Evolutionary conservation across 2,113 vertebrate species (phyloP).

Genomic region (Hyperopisus bebe): DNA sequence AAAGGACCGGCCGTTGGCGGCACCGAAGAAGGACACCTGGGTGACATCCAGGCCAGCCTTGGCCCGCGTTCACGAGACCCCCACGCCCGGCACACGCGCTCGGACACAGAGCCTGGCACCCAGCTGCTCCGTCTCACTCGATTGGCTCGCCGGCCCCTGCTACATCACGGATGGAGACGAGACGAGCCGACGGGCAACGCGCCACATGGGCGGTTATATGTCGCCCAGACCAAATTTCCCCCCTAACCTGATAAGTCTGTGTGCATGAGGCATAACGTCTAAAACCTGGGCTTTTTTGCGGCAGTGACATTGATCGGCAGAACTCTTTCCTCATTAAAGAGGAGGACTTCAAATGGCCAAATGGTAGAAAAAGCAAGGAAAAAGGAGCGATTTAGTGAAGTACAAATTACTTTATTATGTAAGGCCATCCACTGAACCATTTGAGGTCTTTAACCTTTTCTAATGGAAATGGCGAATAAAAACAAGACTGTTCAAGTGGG

Average conservation of each 20-base stretch:
- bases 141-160: not conserved
- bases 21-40: not conserved
- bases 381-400: not conserved
- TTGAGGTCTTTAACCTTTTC: not conserved
- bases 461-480: not conserved
- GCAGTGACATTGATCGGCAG: not conserved
- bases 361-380: not conserved
- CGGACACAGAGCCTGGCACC: not conserved
- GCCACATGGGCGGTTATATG: not conserved
- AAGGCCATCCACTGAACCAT: not conserved
- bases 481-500: not conserved
- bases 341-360: not conserved
- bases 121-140: not conserved
- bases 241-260: not conserved
- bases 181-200: not conserved
- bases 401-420: not conserved
- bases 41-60: not conserved
- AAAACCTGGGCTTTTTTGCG: not conserved
- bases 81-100: not conserved
- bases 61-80: not conserved
- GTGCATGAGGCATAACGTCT: not conserved
- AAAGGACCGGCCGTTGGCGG: not conserved
- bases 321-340: not conserved
- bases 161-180: not conserved
- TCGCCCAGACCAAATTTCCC: not conserved